Evolutionary conservation across 2,888 invertebrate species (phyloP).

Genomic region (Hecatera dysodea): DNA sequence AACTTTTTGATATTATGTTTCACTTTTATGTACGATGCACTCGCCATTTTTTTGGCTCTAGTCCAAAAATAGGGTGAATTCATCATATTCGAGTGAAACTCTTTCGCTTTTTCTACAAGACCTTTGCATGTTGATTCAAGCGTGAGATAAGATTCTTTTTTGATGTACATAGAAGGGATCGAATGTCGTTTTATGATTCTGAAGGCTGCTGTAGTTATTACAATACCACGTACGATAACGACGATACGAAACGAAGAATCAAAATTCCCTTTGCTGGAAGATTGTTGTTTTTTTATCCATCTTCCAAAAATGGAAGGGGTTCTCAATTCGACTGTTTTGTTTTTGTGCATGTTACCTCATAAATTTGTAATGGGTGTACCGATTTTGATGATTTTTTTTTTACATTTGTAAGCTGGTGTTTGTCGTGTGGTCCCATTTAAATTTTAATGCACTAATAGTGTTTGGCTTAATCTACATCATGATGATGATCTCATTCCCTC

Average conservation of each 20-base stretch:
- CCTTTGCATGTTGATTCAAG: constrained; percentile 37
- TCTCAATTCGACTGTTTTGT: no score
- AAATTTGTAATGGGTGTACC: no score
- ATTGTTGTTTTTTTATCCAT: neutral
- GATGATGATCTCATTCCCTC: no score
- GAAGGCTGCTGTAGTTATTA: neutral
- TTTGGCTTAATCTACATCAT: no score
- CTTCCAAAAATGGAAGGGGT: no score
- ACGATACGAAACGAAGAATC: neutral
- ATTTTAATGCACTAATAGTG: no score
- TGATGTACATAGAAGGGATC: neutral
- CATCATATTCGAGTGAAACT: constrained; percentile 25
- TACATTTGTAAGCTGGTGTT: no score
- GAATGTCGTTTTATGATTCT: neutral
- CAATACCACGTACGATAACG: neutral
- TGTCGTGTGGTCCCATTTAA: no score
- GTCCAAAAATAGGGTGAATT: constrained; percentile 17
- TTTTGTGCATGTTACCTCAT: no score
- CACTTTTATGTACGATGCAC: constrained; percentile 24
- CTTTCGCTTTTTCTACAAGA: constrained; percentile 9
- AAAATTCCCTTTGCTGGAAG: neutral
- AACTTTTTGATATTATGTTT: constrained; percentile 17
- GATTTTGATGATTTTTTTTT: no score
- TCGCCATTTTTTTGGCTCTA: constrained; percentile 9
- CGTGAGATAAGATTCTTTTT: constrained; percentile 17